Conservation (phyloP, 1,140 invertebrate species). For the Orius insidiosus region DNA sequence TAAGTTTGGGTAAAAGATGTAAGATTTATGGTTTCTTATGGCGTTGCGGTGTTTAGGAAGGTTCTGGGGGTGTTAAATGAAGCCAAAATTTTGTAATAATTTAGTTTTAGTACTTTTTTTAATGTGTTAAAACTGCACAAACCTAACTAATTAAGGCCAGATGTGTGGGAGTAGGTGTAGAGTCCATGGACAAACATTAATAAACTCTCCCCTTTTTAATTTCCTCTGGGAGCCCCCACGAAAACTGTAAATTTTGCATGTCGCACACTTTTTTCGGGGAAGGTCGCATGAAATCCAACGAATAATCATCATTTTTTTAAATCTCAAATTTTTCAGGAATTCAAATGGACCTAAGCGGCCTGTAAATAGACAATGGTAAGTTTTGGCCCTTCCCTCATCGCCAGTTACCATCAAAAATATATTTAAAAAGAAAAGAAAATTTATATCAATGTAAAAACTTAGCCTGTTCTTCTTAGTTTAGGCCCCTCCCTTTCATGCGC, state of each 20-base stretch:
- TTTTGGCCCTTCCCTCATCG: slow-evolving; percentile 1
- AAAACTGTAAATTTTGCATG: not conserved
- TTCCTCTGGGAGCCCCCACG: not conserved
- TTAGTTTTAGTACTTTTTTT: no score
- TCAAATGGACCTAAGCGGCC: slow-evolving; percentile 11
- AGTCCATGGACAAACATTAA: no score
- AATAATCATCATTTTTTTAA: not conserved
- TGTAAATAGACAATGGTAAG: not conserved
- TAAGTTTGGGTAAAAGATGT: no score
- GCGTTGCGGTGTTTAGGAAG: no score
- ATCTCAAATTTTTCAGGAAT: slow-evolving; percentile 10
- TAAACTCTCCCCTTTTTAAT: not conserved
- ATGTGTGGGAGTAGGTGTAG: no score
- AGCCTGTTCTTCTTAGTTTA: not conserved
- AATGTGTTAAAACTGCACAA: no score
- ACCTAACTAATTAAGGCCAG: no score
- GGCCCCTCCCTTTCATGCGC: not conserved
- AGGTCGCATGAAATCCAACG: not conserved
- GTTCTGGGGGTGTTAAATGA: no score
- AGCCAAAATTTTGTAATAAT: no score
- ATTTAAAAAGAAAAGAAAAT: not conserved
- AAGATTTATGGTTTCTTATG: no score
- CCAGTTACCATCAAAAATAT: not conserved
- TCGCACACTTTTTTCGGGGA: not conserved
- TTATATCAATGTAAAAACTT: not conserved